Evolutionary conservation across 2,888 invertebrate species (phyloP).

Genomic region (Tipula lateralis): DNA sequence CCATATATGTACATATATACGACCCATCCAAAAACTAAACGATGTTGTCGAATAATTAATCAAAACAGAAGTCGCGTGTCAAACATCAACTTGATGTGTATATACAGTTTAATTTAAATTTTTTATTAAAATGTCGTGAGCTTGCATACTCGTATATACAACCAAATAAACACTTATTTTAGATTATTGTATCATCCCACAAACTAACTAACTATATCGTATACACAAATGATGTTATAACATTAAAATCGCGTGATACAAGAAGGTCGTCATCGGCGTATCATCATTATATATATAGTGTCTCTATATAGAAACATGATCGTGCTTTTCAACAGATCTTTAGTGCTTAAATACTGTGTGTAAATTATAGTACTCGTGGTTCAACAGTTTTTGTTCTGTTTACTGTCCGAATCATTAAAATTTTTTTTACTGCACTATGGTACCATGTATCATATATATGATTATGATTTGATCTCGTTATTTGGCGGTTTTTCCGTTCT

Average conservation of each 20-base stretch:
- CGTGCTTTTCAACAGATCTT: neutral
- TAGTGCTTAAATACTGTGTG: neutral
- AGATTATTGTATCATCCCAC: constrained; percentile 27
- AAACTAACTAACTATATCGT: neutral
- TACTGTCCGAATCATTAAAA: neutral
- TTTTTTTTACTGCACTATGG: neutral
- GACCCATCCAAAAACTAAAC: neutral
- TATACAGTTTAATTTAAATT: neutral
- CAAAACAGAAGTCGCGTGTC: constrained; percentile 11
- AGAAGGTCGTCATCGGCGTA: constrained; percentile 21
- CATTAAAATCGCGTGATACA: constrained; percentile 27
- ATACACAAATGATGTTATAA: neutral
- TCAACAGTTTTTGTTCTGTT: neutral
- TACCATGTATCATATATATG: neutral
- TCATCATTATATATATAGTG: neutral
- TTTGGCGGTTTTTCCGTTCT: neutral
- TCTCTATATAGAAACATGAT: neutral
- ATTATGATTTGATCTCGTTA: neutral
- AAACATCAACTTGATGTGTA: neutral
- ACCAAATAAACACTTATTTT: neutral
- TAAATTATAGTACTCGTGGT: neutral
- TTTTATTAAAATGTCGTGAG: constrained; percentile 12
- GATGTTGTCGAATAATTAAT: neutral
- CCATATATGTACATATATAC: neutral
- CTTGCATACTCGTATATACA: no score